phyloP scores from a whole-genome alignment of 2,113 vertebrate genomes.

The Corythornis vintsioides region DNA sequence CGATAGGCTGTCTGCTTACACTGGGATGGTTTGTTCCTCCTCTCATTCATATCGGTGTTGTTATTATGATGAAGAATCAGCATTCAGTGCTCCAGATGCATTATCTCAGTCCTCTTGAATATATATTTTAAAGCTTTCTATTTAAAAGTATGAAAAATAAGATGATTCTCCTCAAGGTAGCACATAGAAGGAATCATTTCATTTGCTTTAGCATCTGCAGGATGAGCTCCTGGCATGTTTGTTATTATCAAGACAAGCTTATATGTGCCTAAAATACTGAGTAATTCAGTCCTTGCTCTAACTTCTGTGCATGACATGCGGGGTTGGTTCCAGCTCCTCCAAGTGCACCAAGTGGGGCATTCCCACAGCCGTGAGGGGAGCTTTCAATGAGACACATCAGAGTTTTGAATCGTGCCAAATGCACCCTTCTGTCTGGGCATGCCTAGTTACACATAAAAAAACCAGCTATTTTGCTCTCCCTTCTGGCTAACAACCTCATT shows the following conservation, averaged over 20 bases:
- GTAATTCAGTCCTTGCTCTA: neutral
- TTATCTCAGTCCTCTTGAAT: neutral
- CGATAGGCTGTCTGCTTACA: neutral
- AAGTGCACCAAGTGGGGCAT: neutral
- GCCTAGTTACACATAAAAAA: constrained; percentile 36
- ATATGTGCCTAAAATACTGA: constrained; percentile 1
- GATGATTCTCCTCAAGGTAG: neutral
- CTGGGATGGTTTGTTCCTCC: neutral
- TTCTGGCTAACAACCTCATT: constrained; percentile 54
- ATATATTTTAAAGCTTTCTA: neutral
- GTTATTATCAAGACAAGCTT: neutral
- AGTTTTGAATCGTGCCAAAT: neutral
- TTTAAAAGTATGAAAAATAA: constrained; percentile 33
- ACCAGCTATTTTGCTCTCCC: neutral
- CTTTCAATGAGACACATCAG: neutral
- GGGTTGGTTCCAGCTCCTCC: neutral
- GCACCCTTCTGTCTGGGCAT: constrained; percentile 21
- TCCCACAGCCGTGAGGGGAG: neutral
- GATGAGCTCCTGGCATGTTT: neutral
- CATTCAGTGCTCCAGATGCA: neutral
- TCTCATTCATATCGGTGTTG: neutral
- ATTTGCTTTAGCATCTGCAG: constrained; percentile 7
- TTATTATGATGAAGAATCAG: neutral
- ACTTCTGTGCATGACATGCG: neutral
- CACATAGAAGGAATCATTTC: constrained; percentile 4